phyloP scores from a whole-genome alignment of 2,797 vertebrate species.

The Hydrophis major region DNA sequence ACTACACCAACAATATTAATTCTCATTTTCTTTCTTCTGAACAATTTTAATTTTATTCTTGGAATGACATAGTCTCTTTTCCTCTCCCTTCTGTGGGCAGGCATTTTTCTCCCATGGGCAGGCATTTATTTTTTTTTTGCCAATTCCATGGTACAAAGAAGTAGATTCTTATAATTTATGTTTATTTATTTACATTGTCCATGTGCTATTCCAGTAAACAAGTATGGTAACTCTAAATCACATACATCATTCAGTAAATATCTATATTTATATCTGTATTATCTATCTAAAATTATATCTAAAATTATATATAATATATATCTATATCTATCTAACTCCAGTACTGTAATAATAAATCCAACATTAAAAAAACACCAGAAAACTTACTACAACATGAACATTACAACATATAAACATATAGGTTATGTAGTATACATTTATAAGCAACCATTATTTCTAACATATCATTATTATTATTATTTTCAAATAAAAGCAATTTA shows the following conservation, averaged over 20 bases:
- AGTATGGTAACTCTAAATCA: background rate
- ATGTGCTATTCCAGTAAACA: background rate
- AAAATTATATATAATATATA: background rate
- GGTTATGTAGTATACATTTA: background rate
- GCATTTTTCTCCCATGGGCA: background rate
- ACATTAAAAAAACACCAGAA: background rate
- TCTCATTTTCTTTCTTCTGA: slow-evolving; percentile 10
- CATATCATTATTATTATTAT: background rate
- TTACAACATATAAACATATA: background rate
- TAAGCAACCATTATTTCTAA: background rate
- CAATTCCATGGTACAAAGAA: background rate
- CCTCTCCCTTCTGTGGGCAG: background rate
- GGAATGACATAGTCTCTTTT: background rate
- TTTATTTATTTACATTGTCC: background rate
- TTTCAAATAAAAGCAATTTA: background rate
- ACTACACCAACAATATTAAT: background rate
- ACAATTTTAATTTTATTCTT: slow-evolving; percentile 1
- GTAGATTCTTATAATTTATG: background rate
- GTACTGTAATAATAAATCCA: background rate
- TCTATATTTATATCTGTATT: no score
- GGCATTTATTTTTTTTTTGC: no score
- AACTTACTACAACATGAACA: background rate
- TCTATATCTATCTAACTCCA: no score
- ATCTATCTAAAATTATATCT: no score
- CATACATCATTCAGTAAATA: background rate